Percentiles rank a stretch among this genome's conserved stretches.
Conservation (phyloP, 2,888 invertebrate species). For the Bellardia pandia region DNA sequence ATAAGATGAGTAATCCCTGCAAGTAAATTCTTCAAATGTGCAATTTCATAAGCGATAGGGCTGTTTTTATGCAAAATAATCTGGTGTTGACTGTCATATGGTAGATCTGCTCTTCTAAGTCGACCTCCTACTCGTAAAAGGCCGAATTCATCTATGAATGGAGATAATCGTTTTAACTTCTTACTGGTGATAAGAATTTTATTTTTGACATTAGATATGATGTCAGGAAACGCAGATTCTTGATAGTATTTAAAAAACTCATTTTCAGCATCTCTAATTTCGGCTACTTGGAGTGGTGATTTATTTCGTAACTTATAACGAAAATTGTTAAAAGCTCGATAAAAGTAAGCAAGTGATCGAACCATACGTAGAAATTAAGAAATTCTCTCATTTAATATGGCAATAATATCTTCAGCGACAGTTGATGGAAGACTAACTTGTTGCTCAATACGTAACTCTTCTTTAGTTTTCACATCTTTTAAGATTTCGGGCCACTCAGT, state of each 20-base stretch:
- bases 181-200: conserved; percentile 13
- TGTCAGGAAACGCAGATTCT: conserved; percentile 3
- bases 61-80: conserved; percentile 43
- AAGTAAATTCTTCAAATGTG: conserved; percentile 28
- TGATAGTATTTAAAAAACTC: conserved; percentile 32
- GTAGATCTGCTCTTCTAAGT: conserved; percentile 6
- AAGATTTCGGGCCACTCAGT: neutral
- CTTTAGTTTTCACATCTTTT: too few relatives aligned
- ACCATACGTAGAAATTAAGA: conserved; percentile 32
- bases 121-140: conserved; percentile 26
- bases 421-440: too few relatives aligned
- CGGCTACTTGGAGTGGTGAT: neutral
- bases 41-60: conserved; percentile 33
- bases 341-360: conserved; percentile 31
- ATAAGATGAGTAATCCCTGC: conserved; percentile 20
- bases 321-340: conserved; percentile 21
- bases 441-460: too few relatives aligned
- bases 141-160: conserved; percentile 34
- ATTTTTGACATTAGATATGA: conserved; percentile 12
- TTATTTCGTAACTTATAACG: neutral
- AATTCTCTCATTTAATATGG: neutral
- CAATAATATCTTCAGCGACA: neutral
- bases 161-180: conserved; percentile 31
- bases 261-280: conserved; percentile 37
- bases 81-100: conserved; percentile 51